Evolutionary conservation across 1,140 invertebrate genomes (phyloP), one percentile per base, ranked within the genome.

Genomic region (Cryptotermes secundus): DNA sequence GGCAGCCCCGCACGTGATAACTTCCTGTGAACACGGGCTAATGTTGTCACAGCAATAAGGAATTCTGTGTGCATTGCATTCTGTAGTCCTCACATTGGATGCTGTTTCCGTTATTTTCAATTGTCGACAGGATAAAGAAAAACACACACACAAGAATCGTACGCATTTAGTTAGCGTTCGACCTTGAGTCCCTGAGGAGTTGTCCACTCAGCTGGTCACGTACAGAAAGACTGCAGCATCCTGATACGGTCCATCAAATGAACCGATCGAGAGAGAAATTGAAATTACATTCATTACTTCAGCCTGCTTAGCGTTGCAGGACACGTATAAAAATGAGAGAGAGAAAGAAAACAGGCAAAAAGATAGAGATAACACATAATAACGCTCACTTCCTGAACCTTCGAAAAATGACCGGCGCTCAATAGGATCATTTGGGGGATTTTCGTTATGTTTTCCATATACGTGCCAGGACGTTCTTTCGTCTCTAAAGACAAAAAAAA

Each of bases 231-330:
- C 16, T 72, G 59, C 59, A 72, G 59, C 59, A n/a, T 72, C 26
- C 59, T 26, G 59, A 72, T 72, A 81, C 24, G 81, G 42, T 45
- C 81, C 81, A 38, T 26, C 81, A 42, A n/a, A 19, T 31, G n/a
- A 59, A 34, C 38, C 38, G 53, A 82, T 49, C 81, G 81, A 82
- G 31, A 82, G 38, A 82, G 81, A 82, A 82, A 82, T 82, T 82
- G 81, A 82, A 82, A 82, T 82, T 82, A 82, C 42, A 22, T 82
- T 82, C 81, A 82, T 82, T 82, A 82, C 81, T 53, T 26, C 42
- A 34, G 31, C 3, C 81, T 14, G 31, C 81, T 53, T 22, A 24
- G 10, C 81, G 42, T 34, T 59, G 34, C n/a, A 34, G 31, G 6
- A 38, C 81, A 82, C 59, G 59, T 72, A 72, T 31, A 72, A 72